Conservation (phyloP, 2,888 invertebrate genomes). For the Rapana venosa region DNA sequence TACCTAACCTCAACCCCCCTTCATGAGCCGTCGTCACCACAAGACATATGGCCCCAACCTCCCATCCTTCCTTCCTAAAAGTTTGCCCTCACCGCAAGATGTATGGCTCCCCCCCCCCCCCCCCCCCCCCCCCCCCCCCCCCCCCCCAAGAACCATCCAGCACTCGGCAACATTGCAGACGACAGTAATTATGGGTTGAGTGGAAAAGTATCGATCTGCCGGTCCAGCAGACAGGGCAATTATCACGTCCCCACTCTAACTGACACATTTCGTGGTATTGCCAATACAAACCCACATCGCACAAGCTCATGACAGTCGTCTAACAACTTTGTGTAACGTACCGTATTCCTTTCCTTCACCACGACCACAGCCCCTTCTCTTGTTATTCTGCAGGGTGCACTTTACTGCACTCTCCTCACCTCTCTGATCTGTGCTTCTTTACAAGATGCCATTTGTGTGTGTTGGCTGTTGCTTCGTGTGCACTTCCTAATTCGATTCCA, state of each 20-base stretch:
- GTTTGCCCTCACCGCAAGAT: neutral
- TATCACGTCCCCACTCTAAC: conserved; percentile 17
- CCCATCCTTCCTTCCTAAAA: too few relatives aligned
- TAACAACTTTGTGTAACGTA: neutral
- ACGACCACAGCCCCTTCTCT: neutral
- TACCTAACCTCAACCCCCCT: too few relatives aligned
- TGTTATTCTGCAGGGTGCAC: too few relatives aligned
- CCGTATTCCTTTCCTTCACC: neutral
- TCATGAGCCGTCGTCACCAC: too few relatives aligned
- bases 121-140: neutral
- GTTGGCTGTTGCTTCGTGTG: too few relatives aligned
- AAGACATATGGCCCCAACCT: too few relatives aligned
- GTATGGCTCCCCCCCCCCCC: neutral
- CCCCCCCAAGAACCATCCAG: neutral
- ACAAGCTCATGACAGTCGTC: neutral
- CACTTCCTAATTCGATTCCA: too few relatives aligned
- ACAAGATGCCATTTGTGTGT: too few relatives aligned
- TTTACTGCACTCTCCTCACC: too few relatives aligned
- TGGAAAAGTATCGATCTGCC: conserved; percentile 25
- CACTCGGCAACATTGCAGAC: neutral
- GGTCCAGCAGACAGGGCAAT: conserved; percentile 8
- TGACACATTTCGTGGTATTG: conserved; percentile 12
- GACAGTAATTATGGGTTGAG: conserved; percentile 34
- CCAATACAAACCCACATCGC: neutral
- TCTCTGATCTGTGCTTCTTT: too few relatives aligned